phyloP scores from a whole-genome alignment of 2,113 vertebrate species.

The Cricetomys ansorgei region DNA sequence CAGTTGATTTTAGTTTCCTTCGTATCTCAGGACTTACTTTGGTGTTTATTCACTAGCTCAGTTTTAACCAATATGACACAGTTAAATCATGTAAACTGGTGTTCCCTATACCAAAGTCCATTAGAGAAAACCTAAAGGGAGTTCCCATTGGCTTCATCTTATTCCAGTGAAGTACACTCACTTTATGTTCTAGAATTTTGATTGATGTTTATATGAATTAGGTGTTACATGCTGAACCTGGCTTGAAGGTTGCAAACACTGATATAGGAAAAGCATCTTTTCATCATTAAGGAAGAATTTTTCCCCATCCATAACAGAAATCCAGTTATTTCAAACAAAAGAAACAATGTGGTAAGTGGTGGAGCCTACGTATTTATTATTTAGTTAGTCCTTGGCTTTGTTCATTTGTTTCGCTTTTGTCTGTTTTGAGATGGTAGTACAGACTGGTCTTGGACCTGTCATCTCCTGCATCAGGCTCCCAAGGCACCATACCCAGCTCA shows the following conservation, averaged over 20 bases:
- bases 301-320: not conserved
- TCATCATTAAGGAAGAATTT: not conserved
- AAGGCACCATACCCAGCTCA: not conserved
- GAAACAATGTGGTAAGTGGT: not conserved
- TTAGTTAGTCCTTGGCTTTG: not conserved
- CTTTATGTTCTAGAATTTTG: slow-evolving; percentile 50
- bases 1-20: not conserved
- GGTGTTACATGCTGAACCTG: slow-evolving; percentile 6
- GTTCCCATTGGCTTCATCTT: slow-evolving; percentile 9
- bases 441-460: not conserved
- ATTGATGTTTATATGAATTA: not conserved
- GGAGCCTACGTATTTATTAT: not conserved
- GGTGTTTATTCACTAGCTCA: not conserved
- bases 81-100: not conserved
- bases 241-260: not conserved
- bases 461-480: not conserved
- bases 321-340: not conserved
- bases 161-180: not conserved
- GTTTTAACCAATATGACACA: not conserved
- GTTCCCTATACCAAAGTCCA: not conserved
- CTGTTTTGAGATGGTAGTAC: not conserved
- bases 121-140: not conserved
- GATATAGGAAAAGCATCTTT: not conserved
- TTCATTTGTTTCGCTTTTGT: not conserved
- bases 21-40: not conserved